A percentile compares a stretch with the other conserved stretches of the same genome.
phyloP scores from a whole-genome alignment of 2,888 invertebrate species.

The Abrostola triplasia region DNA sequence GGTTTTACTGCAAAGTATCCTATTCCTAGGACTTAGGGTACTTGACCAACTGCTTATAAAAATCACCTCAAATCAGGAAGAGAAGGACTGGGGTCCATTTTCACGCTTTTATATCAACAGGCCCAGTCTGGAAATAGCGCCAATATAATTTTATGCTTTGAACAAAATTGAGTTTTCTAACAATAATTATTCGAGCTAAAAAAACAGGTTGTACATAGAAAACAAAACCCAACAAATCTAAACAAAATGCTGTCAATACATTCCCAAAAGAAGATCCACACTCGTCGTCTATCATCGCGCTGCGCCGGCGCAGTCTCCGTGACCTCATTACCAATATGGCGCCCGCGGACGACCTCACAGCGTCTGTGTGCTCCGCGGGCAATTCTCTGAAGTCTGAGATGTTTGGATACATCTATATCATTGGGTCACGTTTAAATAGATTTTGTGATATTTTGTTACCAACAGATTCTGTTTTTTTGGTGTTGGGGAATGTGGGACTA shows the following conservation, averaged over 20 bases:
- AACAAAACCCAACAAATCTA: no score
- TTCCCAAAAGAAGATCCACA: conserved; percentile 49
- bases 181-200: no score
- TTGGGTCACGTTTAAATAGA: conserved; percentile 12
- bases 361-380: conserved; percentile 61
- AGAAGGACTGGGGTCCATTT: no score
- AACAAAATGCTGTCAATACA: conserved; percentile 26
- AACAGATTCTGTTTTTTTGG: background rate
- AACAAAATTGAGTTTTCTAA: no score
- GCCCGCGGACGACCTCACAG: conserved; percentile 72
- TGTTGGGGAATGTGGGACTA: no score
- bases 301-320: conserved; percentile 77
- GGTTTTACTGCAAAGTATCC: no score
- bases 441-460: background rate
- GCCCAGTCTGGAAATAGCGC: no score
- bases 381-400: conserved; percentile 51
- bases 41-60: no score
- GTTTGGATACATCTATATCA: conserved; percentile 34
- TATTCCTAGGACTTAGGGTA: no score
- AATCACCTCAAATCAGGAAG: no score
- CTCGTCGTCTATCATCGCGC: conserved; percentile 42
- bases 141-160: no score
- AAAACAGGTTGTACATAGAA: background rate
- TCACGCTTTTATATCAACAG: no score
- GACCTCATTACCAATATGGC: conserved; percentile 79